Evolutionary conservation across 1,140 invertebrate species (phyloP), one percentile per base, ranked within the genome.

Genomic region (Heterodera schachtii): DNA sequence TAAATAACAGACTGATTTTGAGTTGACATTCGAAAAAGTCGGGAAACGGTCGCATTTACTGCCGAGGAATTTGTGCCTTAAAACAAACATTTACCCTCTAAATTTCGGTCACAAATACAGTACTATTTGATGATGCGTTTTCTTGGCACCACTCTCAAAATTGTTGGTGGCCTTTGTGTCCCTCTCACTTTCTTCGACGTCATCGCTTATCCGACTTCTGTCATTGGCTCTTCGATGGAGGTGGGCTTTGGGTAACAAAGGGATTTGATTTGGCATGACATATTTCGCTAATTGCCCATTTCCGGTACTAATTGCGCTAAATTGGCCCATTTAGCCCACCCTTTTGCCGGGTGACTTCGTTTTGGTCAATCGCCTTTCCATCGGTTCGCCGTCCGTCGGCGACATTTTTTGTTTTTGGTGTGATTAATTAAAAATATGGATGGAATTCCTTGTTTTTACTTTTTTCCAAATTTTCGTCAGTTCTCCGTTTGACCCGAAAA

Each of bases 201-300:
- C 41, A 52, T 84, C 13, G 83, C 84, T 31, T 77, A 85, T 86
- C 83, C 83, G 1, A 64, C 70, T 6, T 47, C 31, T 46, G 84
- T 84, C 43, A 43, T 44, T 4, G 83, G 83, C 6, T 13, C 78
- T 69, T 84, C 83, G 2, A 84, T 84, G 83, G 84, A 84, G 84
- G 83, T 84, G 47, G 69, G 46, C 52, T n/a, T n/a, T n/a, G n/a
- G n/a, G n/a, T n/a, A n/a, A n/a, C n/a, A n/a, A 46, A 74, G 73
- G 0, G 60, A 46, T 1, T 5, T 44, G 0, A 31, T 31, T 31
- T 31, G 31, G 31, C 31, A 31, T 31, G 31, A 31, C 31, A 31
- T 31, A 31, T 31, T 31, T 1, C 31, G 31, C 31, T 31, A 31
- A 31, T 31, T 31, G 31, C 31, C 31, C 31, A 0, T 31, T 31